Percentiles rank a stretch among this genome's conserved stretches.
These are phyloP conservation scores for Melospiza melodia DNA, from an alignment of 2,113 vertebrate genomes.

Conservation along the genomic window DNA sequence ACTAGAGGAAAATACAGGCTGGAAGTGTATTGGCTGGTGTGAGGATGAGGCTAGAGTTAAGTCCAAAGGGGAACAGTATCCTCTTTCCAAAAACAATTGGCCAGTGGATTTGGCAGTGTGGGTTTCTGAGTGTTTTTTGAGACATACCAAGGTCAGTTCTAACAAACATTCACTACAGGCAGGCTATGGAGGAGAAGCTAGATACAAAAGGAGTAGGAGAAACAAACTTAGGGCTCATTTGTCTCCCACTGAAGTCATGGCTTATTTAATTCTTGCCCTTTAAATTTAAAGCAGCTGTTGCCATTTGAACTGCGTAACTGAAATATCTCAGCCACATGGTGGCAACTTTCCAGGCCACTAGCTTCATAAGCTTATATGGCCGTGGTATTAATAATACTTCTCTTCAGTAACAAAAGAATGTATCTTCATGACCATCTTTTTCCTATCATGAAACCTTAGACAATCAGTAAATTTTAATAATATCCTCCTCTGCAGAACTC, in stretches of 20 bases:
- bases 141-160: not conserved
- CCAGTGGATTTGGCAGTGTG: slow-evolving; percentile 10
- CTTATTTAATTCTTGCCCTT: slow-evolving; percentile 50
- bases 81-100: slow-evolving; percentile 38
- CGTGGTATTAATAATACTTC: slow-evolving; percentile 22
- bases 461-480: slow-evolving; percentile 45
- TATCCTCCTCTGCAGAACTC: not conserved
- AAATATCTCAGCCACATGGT: slow-evolving; percentile 33
- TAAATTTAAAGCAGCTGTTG: slow-evolving; percentile 61
- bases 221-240: not conserved
- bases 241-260: not conserved
- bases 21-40: not conserved
- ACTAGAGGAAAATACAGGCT: slow-evolving; percentile 25
- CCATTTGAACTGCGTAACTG: slow-evolving; percentile 14
- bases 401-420: slow-evolving; percentile 25
- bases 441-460: not conserved
- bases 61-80: slow-evolving; percentile 5
- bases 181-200: not conserved
- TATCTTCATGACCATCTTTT: slow-evolving; percentile 27
- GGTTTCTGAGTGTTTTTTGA: not conserved
- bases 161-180: not conserved
- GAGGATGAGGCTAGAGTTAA: slow-evolving; percentile 25
- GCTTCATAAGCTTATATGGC: slow-evolving; percentile 4
- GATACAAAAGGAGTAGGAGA: not conserved
- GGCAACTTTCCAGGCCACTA: slow-evolving; percentile 51